These are phyloP conservation scores for Volucella zonaria DNA, from an alignment of 2,888 invertebrate species.

Conservation along the genomic window DNA sequence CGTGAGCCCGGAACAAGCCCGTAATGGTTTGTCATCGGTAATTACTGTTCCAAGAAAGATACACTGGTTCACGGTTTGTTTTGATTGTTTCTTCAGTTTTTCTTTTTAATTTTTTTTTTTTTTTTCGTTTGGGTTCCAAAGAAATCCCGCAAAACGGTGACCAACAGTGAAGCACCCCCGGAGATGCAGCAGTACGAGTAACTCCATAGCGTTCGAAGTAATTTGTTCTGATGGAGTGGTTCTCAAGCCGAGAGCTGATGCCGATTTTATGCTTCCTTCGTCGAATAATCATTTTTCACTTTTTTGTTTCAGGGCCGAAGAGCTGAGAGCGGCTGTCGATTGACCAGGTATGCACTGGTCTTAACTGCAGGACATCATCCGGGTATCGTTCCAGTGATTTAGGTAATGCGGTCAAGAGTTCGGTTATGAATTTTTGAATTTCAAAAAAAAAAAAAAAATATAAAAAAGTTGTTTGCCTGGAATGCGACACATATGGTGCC, in stretches of 20 bases:
- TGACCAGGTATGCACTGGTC: constrained; percentile 19
- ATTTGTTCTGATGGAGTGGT: constrained; percentile 56
- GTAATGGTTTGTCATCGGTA: constrained; percentile 59
- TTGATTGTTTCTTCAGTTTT: constrained; percentile 47
- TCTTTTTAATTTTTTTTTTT: constrained; percentile 43
- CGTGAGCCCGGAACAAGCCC: constrained; percentile 12
- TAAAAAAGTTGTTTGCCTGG: not conserved
- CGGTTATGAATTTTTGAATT: constrained; percentile 64
- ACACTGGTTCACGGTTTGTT: constrained; percentile 51
- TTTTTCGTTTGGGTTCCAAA: constrained; percentile 10
- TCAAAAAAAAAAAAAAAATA: not conserved
- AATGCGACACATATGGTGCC: not conserved
- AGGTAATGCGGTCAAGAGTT: constrained; percentile 68
- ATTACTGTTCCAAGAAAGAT: constrained; percentile 45
- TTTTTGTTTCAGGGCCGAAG: constrained; percentile 8
- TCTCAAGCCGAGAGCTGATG: constrained; percentile 53
- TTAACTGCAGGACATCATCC: constrained; percentile 66
- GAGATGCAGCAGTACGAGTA: constrained; percentile 8
- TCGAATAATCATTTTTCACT: constrained; percentile 61
- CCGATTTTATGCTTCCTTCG: constrained; percentile 51
- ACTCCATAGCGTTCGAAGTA: constrained; percentile 28
- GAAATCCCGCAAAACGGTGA: constrained; percentile 56
- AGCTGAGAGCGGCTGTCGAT: not conserved
- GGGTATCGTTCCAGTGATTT: constrained; percentile 70
- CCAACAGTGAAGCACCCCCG: constrained; percentile 48